Percentiles rank a stretch among this genome's conserved stretches.
Evolutionary conservation across 2,797 vertebrate genomes (phyloP).

Genomic region (Oreortyx pictus): DNA sequence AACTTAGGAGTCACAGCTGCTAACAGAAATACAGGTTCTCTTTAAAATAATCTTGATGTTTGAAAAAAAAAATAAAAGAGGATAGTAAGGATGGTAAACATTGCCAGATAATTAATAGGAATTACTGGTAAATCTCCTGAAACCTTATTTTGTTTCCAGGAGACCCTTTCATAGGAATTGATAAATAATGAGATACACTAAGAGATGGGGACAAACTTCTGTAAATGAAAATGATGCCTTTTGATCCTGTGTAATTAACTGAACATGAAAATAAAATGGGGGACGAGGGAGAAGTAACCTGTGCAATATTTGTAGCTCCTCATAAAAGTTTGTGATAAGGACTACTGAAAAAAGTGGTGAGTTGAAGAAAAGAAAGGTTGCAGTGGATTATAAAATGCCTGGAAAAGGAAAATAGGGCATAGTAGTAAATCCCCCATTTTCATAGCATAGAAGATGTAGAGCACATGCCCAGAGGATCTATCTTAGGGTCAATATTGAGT

Average conservation of each 20-base stretch:
- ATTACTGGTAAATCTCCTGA: neutral
- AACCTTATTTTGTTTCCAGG: neutral
- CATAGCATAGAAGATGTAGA: neutral
- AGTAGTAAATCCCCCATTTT: neutral
- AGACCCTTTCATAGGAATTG: neutral
- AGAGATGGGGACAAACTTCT: neutral
- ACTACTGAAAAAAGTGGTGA: neutral
- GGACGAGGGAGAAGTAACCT: neutral
- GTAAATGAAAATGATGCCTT: neutral
- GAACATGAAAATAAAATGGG: neutral
- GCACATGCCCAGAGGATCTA: neutral
- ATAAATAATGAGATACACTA: neutral
- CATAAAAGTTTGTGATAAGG: neutral
- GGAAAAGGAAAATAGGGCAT: conserved; percentile 1
- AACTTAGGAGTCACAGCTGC: neutral
- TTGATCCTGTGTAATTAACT: neutral
- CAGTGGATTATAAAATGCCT: neutral
- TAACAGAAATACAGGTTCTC: neutral
- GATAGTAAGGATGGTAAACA: neutral
- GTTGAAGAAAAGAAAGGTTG: neutral
- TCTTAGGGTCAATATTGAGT: neutral
- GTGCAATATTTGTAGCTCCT: neutral
- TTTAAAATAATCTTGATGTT: neutral
- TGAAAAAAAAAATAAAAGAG: neutral
- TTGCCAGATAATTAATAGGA: neutral